A percentile compares a stretch with the other conserved stretches of the same genome.
phyloP scores from a whole-genome alignment of 2,888 invertebrate genomes.

The Acanthosepion lycidas region DNA sequence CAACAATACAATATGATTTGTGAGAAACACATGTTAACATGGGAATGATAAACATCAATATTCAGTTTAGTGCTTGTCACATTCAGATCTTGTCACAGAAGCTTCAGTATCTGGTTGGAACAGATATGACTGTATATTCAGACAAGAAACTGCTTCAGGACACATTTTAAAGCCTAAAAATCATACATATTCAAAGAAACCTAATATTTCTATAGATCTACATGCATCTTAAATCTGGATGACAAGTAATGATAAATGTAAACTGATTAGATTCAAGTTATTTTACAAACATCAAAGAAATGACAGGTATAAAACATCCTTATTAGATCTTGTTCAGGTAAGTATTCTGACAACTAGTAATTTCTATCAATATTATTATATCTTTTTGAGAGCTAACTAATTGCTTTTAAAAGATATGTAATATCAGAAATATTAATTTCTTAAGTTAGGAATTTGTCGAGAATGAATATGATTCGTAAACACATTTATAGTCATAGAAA shows the following conservation, averaged over 20 bases:
- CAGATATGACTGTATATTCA: neutral
- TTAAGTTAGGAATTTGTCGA: too few species aligned
- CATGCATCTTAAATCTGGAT: too few species aligned
- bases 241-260: neutral
- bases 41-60: conserved; percentile 14
- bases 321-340: neutral
- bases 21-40: neutral
- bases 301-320: neutral
- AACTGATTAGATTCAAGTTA: neutral
- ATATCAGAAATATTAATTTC: too few species aligned
- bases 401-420: too few species aligned
- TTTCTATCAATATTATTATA: neutral
- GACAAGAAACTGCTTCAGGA: neutral
- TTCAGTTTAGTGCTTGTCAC: neutral
- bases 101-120: neutral
- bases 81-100: neutral
- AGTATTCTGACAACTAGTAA: neutral
- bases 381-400: too few species aligned
- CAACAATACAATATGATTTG: conserved; percentile 22
- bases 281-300: neutral
- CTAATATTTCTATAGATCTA: neutral
- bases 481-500: too few species aligned
- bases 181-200: neutral
- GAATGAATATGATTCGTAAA: too few species aligned
- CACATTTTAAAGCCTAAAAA: neutral